These are phyloP conservation scores for Harpagoxenus sublaevis DNA, from an alignment of 2,888 invertebrate species.

Conservation along the genomic window DNA sequence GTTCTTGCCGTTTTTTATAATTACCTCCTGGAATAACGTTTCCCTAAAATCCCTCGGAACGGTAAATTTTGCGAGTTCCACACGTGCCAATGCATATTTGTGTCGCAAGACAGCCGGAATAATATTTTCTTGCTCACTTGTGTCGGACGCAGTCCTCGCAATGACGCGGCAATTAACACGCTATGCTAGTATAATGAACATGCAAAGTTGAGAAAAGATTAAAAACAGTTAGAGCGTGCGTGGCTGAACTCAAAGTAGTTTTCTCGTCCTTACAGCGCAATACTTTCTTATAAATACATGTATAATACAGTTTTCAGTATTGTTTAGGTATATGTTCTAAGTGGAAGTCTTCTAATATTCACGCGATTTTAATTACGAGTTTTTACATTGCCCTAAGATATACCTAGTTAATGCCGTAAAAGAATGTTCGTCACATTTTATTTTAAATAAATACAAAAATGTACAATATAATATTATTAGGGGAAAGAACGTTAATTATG, in stretches of 20 bases:
- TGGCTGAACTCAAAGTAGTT: neutral
- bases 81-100: constrained; percentile 31
- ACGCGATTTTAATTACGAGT: neutral
- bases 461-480: neutral
- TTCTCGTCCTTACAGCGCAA: neutral
- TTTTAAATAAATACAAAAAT: neutral
- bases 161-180: constrained; percentile 28
- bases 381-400: neutral
- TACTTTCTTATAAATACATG: neutral
- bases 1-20: neutral
- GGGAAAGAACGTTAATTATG: neutral
- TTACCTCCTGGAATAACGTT: neutral
- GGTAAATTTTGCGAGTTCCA: constrained; percentile 8
- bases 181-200: constrained; percentile 6
- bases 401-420: neutral
- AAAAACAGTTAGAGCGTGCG: constrained; percentile 13
- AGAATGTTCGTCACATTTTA: neutral
- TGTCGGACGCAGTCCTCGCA: neutral
- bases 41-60: neutral
- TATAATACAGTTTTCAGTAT: neutral
- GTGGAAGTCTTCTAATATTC: neutral
- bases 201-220: constrained; percentile 7
- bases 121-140: constrained; percentile 29
- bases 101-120: constrained; percentile 16
- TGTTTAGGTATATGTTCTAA: neutral